Percentiles rank a stretch among this genome's conserved stretches.
Evolutionary conservation across 2,888 invertebrate species (phyloP).

Genomic region (Embidobia sp.): DNA sequence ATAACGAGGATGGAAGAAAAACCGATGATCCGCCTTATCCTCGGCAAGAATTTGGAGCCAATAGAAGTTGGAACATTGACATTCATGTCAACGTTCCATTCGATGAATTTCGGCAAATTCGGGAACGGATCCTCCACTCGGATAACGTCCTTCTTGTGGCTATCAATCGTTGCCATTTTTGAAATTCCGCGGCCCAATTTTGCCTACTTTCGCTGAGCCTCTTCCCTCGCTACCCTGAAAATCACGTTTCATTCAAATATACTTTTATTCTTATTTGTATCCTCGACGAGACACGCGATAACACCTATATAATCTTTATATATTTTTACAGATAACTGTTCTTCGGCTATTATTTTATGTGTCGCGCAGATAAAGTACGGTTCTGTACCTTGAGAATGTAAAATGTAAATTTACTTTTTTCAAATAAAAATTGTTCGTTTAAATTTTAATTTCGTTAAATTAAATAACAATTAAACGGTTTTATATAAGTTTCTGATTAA

Average conservation of each 20-base stretch:
- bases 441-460: too few relatives aligned
- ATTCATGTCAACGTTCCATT: conserved; percentile 77
- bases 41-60: conserved; percentile 28
- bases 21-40: conserved; percentile 10
- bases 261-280: too few relatives aligned
- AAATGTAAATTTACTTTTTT: too few relatives aligned
- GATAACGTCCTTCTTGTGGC: conserved; percentile 68
- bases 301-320: too few relatives aligned
- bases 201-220: conserved; percentile 53
- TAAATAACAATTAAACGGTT: too few relatives aligned
- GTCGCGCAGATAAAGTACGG: too few relatives aligned
- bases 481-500: too few relatives aligned
- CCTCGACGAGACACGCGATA: too few relatives aligned
- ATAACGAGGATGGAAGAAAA: conserved; percentile 13
- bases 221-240: conserved; percentile 51
- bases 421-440: too few relatives aligned
- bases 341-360: too few relatives aligned
- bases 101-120: conserved; percentile 70
- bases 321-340: too few relatives aligned
- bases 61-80: conserved; percentile 57
- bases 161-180: conserved; percentile 66
- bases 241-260: background rate
- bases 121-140: conserved; percentile 64
- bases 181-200: conserved; percentile 40
- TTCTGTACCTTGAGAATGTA: too few relatives aligned